Evolutionary conservation across 2,888 invertebrate species (phyloP).

Genomic region (Aromia moschata): DNA sequence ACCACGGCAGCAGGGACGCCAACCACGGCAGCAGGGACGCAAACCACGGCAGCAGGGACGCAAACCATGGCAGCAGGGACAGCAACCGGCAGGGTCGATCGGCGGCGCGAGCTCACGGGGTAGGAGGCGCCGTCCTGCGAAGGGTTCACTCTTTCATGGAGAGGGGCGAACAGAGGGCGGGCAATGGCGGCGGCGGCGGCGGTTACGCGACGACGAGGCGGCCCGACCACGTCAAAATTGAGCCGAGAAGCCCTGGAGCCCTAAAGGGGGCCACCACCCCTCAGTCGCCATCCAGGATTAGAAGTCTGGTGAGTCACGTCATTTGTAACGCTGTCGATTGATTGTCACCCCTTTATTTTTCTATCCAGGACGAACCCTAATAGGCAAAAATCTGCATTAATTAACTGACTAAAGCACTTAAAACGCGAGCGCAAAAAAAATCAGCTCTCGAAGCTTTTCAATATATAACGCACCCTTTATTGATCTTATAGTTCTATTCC

Average conservation of each 20-base stretch:
- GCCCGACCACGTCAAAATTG: constrained; percentile 64
- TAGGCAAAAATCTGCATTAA: no score
- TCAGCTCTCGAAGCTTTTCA: no score
- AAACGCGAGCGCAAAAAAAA: no score
- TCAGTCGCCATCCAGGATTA: constrained; percentile 61
- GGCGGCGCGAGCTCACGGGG: constrained; percentile 32
- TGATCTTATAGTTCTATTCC: no score
- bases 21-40: no score
- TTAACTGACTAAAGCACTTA: no score
- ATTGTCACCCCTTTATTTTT: no score
- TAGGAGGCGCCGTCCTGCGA: constrained; percentile 44
- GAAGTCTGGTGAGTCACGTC: constrained; percentile 69
- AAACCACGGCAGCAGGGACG: no score
- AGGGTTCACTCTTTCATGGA: constrained; percentile 58
- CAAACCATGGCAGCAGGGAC: constrained; percentile 19
- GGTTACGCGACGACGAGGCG: constrained; percentile 66
- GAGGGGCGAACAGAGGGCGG: constrained; percentile 57
- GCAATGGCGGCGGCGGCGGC: constrained; percentile 66
- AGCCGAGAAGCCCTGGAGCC: constrained; percentile 24
- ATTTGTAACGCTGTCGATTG: no score
- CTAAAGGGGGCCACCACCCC: constrained; percentile 33
- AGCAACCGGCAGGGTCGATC: constrained; percentile 26
- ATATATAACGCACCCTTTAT: no score
- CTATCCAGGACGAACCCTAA: no score
- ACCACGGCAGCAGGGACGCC: no score